Conservation (phyloP, 2,113 vertebrate genomes). For the Silurus glanis region DNA sequence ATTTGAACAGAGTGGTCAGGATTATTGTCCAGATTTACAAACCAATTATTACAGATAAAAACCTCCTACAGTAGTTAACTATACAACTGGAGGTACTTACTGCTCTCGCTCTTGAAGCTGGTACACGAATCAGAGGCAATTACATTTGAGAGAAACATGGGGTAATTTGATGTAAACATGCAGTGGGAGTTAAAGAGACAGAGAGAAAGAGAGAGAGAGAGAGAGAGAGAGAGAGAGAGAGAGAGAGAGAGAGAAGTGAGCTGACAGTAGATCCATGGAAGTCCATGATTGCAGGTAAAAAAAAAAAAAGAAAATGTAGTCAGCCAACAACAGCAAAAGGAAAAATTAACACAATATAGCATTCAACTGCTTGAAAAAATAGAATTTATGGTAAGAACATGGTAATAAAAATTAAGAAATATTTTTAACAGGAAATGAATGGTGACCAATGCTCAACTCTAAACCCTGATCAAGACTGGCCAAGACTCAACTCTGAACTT, state of each 20-base stretch:
- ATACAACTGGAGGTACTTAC: background rate
- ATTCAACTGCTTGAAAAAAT: background rate
- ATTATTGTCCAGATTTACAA: slow-evolving; percentile 6
- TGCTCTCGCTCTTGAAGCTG: background rate
- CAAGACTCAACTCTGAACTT: background rate
- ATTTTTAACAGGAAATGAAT: background rate
- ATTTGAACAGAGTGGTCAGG: background rate
- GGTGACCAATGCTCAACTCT: background rate
- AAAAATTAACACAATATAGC: background rate
- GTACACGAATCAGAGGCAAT: background rate
- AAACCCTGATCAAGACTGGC: background rate
- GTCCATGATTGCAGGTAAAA: background rate
- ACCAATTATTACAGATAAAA: slow-evolving; percentile 24
- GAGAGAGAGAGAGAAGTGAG: background rate
- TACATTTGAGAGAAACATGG: slow-evolving; percentile 9
- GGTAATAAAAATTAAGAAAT: background rate
- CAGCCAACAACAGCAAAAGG: background rate
- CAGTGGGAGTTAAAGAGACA: background rate
- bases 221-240: background rate
- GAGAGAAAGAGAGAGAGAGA: background rate
- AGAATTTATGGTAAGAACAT: background rate
- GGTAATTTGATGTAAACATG: background rate
- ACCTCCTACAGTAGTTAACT: background rate
- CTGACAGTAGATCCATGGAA: background rate
- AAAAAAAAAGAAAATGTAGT: background rate